Evolutionary conservation across 2,888 invertebrate genomes (phyloP), one percentile per base, ranked within the genome.

Genomic region (Drosophila neotestacea): DNA sequence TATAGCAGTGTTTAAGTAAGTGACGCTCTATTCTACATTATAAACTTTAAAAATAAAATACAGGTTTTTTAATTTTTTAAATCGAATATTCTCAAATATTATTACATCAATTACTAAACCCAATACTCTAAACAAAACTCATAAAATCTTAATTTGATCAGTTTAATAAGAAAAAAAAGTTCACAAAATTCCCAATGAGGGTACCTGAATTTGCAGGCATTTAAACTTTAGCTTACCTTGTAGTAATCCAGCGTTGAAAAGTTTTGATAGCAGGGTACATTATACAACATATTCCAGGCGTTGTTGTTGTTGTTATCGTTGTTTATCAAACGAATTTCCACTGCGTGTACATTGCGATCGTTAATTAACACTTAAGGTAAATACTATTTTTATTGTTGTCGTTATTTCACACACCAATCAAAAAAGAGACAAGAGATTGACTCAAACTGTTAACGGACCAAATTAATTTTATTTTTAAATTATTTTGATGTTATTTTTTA

Each of bases 241-340:
- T 91, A 92, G 90, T 92, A 92, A 92, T 92, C 92, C 92, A 92
- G 92, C 76, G 92, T 91, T 90, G 92, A 90, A 89, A 91, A 92
- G 79, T 92, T 92, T 87, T 92, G 92, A 89, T 90, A 92, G 76
- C 91, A 91, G 77, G 92, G 90, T 79, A 92, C 92, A 92, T 92
- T 92, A 91, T 92, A 92, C 91, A 92, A 92, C 92, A 92, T 92
- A 91, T 90, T 92, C 85, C 84, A 79, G 76, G 70, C 69, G 88
- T 85, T 80, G 76, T 75, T 76, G 58, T 56, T 56, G 71, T 30
- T 58, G 56, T 34, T 52, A 58, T 51, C 60, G 66, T 38, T 76
- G 59, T 38, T 64, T 41, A 61, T 64, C 58, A 75, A 70, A 58
- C 46, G 38, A 62, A 44, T 39, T 64, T 63, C 60, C 63, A 13